These are phyloP conservation scores for Zaprionus nigranus DNA, from an alignment of 1,140 invertebrate species.

Conservation along the genomic window DNA sequence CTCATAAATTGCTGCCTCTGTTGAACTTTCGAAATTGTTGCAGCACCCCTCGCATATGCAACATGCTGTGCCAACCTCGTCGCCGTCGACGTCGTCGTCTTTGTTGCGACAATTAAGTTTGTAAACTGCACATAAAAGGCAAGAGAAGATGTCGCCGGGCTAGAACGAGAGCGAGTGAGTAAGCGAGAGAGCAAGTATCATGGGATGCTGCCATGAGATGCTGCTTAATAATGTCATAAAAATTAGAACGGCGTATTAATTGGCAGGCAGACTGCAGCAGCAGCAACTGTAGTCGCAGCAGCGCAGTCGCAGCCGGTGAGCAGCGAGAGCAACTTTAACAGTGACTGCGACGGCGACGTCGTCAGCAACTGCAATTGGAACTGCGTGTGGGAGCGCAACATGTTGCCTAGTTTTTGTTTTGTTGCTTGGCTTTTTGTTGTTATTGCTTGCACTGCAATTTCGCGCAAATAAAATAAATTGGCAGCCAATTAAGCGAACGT, in stretches of 20 bases:
- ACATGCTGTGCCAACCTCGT: conserved; percentile 66
- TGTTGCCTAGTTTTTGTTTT: conserved; percentile 65
- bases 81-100: background rate
- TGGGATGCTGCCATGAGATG: conserved; percentile 50
- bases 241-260: conserved; percentile 83
- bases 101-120: conserved; percentile 77
- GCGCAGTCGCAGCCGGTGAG: conserved; percentile 9
- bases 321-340: conserved; percentile 5
- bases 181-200: conserved; percentile 30
- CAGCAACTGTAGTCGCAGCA: conserved; percentile 19
- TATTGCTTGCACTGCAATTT: conserved; percentile 69
- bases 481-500: conserved; percentile 78
- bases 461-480: conserved; percentile 83
- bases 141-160: conserved; percentile 70
- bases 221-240: conserved; percentile 83
- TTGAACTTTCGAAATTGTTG: background rate
- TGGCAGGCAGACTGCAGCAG: conserved; percentile 48
- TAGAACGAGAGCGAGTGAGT: conserved; percentile 17
- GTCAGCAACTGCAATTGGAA: conserved; percentile 46
- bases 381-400: conserved; percentile 79
- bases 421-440: conserved; percentile 34
- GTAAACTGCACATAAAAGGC: conserved; percentile 78
- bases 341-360: conserved; percentile 15
- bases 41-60: conserved; percentile 41
- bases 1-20: too few species aligned